phyloP scores from a whole-genome alignment of 2,797 vertebrate species.

The Lepus oiostolus region DNA sequence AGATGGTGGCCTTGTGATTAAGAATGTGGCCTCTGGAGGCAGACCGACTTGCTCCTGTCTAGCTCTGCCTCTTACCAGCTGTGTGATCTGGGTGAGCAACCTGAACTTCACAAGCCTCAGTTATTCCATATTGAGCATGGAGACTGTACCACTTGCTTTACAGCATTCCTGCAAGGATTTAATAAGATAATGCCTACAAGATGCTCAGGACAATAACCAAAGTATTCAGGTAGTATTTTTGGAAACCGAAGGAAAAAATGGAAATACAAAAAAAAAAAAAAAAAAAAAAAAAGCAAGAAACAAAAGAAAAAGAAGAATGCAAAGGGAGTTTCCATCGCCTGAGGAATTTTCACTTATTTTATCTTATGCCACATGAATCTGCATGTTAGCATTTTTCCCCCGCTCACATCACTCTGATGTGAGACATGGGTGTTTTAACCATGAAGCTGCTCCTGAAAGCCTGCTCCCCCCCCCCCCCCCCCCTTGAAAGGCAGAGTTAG shows the following conservation, averaged over 20 bases:
- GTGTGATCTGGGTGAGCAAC: neutral
- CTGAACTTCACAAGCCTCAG: neutral
- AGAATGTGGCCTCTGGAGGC: neutral
- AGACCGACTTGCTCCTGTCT: neutral
- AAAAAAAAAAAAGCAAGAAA: too few relatives aligned
- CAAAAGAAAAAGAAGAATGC: too few relatives aligned
- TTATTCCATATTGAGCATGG: neutral
- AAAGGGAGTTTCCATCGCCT: neutral
- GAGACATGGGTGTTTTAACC: too few relatives aligned
- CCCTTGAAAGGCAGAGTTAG: too few relatives aligned
- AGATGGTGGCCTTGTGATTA: neutral
- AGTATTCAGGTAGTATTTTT: neutral
- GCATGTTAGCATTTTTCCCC: neutral
- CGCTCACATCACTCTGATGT: neutral
- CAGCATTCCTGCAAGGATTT: neutral
- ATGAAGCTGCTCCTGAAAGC: too few relatives aligned
- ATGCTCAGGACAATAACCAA: neutral
- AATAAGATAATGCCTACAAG: neutral
- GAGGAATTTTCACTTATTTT: constrained; percentile 11
- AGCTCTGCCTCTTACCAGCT: neutral
- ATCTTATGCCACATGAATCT: neutral
- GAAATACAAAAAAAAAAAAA: too few relatives aligned
- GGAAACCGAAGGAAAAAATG: neutral
- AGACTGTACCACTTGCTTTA: neutral
- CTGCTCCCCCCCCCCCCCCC: too few relatives aligned